Evolutionary conservation across 2,797 vertebrate species (phyloP).

Genomic region (Decapterus maruadsi): DNA sequence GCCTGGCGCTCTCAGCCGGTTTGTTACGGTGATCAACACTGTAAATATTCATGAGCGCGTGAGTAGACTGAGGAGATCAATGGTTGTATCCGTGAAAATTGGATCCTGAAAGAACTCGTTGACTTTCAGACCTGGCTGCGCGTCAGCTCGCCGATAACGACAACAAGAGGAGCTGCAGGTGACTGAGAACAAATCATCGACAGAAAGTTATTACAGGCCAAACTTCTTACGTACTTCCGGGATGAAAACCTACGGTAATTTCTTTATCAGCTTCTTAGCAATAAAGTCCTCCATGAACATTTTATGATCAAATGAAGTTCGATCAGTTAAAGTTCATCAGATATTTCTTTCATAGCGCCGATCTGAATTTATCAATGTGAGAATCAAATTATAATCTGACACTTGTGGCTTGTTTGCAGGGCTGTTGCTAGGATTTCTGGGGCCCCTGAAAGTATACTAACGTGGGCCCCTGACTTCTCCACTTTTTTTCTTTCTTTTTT

Average conservation of each 20-base stretch:
- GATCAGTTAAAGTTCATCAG: background rate
- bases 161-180: slow-evolving; percentile 4
- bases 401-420: too few relatives aligned
- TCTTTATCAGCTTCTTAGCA: background rate
- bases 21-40: background rate
- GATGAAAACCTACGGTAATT: background rate
- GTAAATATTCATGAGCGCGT: slow-evolving; percentile 44
- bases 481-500: too few relatives aligned
- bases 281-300: too few relatives aligned
- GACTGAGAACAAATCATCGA: slow-evolving; percentile 14
- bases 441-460: too few relatives aligned
- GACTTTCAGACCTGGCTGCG: slow-evolving; percentile 22
- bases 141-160: background rate
- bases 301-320: background rate
- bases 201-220: background rate
- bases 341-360: background rate
- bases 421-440: too few relatives aligned
- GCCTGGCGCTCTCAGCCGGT: slow-evolving; percentile 8
- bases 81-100: slow-evolving; percentile 24
- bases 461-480: too few relatives aligned
- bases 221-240: background rate
- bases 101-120: slow-evolving; percentile 21
- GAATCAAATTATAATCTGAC: background rate
- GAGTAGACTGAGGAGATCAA: slow-evolving; percentile 6
- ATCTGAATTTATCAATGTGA: background rate